Percentiles rank a stretch among this genome's conserved stretches.
phyloP scores from a whole-genome alignment of 2,888 invertebrate species.

The Seira sanloemensis region DNA sequence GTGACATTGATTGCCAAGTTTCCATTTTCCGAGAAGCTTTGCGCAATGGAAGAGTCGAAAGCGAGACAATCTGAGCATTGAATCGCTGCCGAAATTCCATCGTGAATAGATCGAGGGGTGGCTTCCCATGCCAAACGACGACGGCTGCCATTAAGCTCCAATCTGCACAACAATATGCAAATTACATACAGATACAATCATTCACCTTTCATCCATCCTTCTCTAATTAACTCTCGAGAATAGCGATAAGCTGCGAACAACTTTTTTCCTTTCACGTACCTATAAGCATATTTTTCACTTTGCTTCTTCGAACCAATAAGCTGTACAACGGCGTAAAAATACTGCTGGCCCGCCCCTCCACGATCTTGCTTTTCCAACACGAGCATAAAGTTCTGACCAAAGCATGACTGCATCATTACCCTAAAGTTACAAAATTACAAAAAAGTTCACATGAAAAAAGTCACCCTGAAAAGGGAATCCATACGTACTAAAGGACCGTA shows the following conservation, averaged over 20 bases:
- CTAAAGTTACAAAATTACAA: background rate
- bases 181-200: background rate
- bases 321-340: slow-evolving; percentile 99
- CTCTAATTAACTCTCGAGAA: background rate
- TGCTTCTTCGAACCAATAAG: slow-evolving; percentile 98
- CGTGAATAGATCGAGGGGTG: slow-evolving; percentile 98
- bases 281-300: slow-evolving; percentile 98
- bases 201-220: too few relatives aligned
- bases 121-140: slow-evolving; percentile 99
- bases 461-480: background rate
- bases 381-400: slow-evolving; percentile 99
- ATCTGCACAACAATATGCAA: slow-evolving; percentile 77
- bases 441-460: background rate
- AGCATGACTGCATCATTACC: slow-evolving; percentile 99
- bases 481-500: background rate
- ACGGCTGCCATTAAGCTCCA: slow-evolving; percentile 97
- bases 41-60: slow-evolving; percentile 98
- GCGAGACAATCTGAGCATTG: slow-evolving; percentile 98
- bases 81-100: slow-evolving; percentile 98
- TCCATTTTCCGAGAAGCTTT: slow-evolving; percentile 98
- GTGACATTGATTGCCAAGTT: slow-evolving; percentile 99
- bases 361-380: slow-evolving; percentile 99
- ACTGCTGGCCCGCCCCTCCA: slow-evolving; percentile 96
- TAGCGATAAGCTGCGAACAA: background rate
- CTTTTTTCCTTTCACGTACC: too few relatives aligned